Conservation (phyloP, 2,888 invertebrate species). For the Branchellion lobata region DNA sequence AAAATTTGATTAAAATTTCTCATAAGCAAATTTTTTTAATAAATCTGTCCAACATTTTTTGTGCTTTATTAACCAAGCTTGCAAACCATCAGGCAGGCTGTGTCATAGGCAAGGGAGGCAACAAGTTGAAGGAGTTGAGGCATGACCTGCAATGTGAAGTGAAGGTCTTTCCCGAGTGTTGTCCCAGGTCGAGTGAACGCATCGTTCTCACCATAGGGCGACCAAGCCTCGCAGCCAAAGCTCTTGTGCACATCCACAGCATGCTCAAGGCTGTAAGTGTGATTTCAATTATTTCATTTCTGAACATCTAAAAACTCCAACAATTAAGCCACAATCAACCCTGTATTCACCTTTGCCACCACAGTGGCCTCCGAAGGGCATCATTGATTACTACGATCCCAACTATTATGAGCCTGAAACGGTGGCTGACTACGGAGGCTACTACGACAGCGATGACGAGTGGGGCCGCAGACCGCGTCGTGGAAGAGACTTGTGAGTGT, state of each 20-base stretch:
- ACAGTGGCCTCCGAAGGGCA: conserved; percentile 46
- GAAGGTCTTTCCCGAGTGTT: conserved; percentile 45
- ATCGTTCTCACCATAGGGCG: conserved; percentile 40
- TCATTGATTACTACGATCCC: conserved; percentile 42
- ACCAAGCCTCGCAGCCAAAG: conserved; percentile 35
- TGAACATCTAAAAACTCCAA: too few relatives aligned
- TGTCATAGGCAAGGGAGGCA: conserved; percentile 47
- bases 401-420: conserved; percentile 29
- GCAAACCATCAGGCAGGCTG: conserved; percentile 48
- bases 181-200: conserved; percentile 43
- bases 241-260: conserved; percentile 27
- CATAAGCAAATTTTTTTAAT: too few relatives aligned
- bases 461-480: neutral
- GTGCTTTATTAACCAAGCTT: too few relatives aligned
- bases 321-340: too few relatives aligned
- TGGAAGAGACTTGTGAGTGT: neutral
- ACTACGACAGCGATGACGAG: conserved; percentile 3
- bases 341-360: neutral
- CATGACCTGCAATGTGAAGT: conserved; percentile 42
- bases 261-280: conserved; percentile 44
- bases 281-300: too few relatives aligned
- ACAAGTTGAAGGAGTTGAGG: conserved; percentile 45
- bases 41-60: too few relatives aligned
- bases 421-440: conserved; percentile 45
- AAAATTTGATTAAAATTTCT: too few relatives aligned